Evolutionary conservation across 2,113 vertebrate genomes (phyloP), one percentile per base, ranked within the genome.

Genomic region (Tachysurus vachellii): DNA sequence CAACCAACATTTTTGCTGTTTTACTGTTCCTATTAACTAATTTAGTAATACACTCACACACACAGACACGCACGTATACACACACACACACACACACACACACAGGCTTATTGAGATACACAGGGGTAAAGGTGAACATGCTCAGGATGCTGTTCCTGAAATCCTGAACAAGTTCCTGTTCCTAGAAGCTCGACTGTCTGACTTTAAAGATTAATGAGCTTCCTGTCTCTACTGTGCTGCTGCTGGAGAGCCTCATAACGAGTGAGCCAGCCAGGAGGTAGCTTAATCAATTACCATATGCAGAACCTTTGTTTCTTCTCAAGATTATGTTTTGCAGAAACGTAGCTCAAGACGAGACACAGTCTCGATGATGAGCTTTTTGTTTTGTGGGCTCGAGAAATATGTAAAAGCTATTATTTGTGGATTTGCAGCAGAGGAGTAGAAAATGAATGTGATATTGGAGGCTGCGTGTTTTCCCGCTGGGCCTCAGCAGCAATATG

Each of bases 41-140:
- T 36, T 70, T 8, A 36, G 66, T 31, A 70, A 31, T 70, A n/a
- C 23, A 77, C 19, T 47, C 42, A 75, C 19, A 21, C 71, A 36
- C 71, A 44, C 19, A 19, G 28, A 70, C 66, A 31, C 66, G 36
- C 66, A 14, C 66, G 36, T 13, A 73, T 7, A 26, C 73, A 76
- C 73, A 76, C 73, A 53, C 73, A 71, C 68, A 44, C 36, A 73
- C 47, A 77, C 75, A 77, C 75, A 53, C 73, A 26, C 42, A 26
- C 19, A 53, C 73, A 53, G 42, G 6, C 23, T 36, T 16, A 28
- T 68, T 31, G 64, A 31, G 66, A 36, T 17, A 17, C 14, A 36
- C 66, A 73, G 19, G 70, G 3, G 31, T 77, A 5, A 16, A 77
- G 75, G 75, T 77, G 75, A 77, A 53, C 75, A 16, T 21, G 21